Percentiles rank a stretch among this genome's conserved stretches.
These are phyloP conservation scores for Heteromyza rotundicornis DNA, from an alignment of 2,888 invertebrate species.

Conservation along the genomic window DNA sequence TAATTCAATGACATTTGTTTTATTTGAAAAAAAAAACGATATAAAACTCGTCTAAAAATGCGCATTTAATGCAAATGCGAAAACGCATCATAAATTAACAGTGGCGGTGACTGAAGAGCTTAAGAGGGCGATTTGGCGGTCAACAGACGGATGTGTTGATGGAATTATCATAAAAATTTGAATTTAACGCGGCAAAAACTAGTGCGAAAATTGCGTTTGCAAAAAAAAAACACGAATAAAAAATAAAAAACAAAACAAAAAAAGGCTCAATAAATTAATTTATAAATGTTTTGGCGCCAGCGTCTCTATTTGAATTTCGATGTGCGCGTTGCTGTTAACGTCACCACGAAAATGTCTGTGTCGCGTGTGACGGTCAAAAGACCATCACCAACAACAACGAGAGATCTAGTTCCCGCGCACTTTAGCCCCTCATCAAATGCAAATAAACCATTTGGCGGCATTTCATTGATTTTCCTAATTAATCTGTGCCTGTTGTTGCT, in stretches of 20 bases:
- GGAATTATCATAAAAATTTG: no score
- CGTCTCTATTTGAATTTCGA: conserved; percentile 44
- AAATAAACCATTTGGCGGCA: conserved; percentile 23
- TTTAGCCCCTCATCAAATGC: neutral
- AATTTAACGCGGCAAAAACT: no score
- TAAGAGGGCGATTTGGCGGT: no score
- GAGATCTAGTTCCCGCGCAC: neutral
- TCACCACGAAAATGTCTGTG: conserved; percentile 42
- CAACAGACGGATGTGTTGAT: no score
- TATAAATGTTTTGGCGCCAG: conserved; percentile 41
- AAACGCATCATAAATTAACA: no score
- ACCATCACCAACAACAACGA: neutral
- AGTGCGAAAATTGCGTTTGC: no score
- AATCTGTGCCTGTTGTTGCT: conserved; percentile 42
- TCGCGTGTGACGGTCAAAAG: conserved; percentile 24
- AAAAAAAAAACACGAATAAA: no score
- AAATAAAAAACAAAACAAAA: conserved; percentile 16
- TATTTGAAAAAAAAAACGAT: no score
- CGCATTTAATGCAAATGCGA: no score
- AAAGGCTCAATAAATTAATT: conserved; percentile 20
- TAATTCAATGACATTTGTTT: no score
- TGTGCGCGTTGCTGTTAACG: conserved; percentile 46
- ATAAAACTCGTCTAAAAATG: no score
- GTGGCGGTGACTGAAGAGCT: no score
- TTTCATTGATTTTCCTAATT: conserved; percentile 41